Conservation (phyloP, 1,140 invertebrate genomes). For the Oncopeltus fasciatus region DNA sequence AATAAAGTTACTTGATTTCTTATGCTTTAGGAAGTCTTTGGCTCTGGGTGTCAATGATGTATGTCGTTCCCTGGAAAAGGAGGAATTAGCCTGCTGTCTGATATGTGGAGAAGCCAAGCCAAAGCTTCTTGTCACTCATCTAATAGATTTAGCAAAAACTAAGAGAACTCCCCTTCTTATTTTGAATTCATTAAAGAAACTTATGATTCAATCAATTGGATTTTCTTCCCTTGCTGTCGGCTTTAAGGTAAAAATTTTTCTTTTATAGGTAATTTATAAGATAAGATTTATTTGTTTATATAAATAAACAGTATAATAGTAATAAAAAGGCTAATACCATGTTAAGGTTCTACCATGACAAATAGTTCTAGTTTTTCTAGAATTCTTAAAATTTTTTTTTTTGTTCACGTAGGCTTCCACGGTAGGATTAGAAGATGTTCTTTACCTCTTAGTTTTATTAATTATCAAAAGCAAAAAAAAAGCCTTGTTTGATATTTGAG, state of each 20-base stretch:
- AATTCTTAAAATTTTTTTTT: too few species aligned
- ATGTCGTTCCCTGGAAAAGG: neutral
- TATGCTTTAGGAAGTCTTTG: neutral
- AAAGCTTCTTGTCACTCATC: neutral
- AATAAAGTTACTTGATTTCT: neutral
- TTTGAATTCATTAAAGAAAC: constrained; percentile 6
- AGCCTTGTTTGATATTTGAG: too few species aligned
- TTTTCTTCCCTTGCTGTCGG: constrained; percentile 6
- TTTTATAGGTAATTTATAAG: too few species aligned
- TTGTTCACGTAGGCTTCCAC: too few species aligned
- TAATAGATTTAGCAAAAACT: neutral
- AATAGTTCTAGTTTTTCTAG: too few species aligned
- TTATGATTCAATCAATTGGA: neutral
- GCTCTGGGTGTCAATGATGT: neutral
- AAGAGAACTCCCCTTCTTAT: neutral
- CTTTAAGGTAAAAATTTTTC: constrained; percentile 14
- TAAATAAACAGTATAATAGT: too few species aligned
- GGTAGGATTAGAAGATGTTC: too few species aligned
- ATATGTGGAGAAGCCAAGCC: neutral
- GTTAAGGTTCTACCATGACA: too few species aligned
- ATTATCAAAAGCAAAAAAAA: too few species aligned
- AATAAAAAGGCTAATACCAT: too few species aligned
- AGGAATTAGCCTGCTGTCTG: neutral
- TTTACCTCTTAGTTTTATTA: too few species aligned
- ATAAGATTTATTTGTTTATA: too few species aligned